phyloP scores from a whole-genome alignment of 2,113 vertebrate species.

The Ptilorrhoa leucosticta region DNA sequence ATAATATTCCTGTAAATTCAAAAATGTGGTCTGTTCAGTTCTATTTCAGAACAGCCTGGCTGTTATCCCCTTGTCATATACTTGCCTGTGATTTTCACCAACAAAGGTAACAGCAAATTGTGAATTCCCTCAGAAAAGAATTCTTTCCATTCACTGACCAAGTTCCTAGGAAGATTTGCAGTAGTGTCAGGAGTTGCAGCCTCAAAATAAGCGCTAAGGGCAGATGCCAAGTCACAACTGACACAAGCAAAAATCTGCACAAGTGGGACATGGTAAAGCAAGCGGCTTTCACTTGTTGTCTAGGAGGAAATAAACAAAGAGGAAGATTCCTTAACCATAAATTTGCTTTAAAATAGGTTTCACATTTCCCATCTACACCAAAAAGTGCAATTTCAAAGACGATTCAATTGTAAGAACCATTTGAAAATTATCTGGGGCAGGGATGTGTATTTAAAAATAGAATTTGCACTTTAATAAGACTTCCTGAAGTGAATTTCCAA shows the following conservation, averaged over 20 bases:
- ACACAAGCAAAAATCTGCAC: slow-evolving; percentile 89
- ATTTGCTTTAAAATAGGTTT: background rate
- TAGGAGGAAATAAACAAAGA: slow-evolving; percentile 50
- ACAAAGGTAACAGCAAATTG: slow-evolving; percentile 85
- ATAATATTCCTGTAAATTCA: background rate
- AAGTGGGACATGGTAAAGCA: slow-evolving; percentile 78
- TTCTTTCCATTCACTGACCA: slow-evolving; percentile 87
- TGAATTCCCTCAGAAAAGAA: slow-evolving; percentile 93
- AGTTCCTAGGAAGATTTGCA: slow-evolving; percentile 80
- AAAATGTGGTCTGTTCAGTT: background rate
- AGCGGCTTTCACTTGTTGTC: slow-evolving; percentile 81
- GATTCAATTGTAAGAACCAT: background rate
- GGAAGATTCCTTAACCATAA: background rate
- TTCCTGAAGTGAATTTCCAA: background rate
- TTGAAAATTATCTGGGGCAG: background rate
- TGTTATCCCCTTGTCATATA: background rate
- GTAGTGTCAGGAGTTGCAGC: slow-evolving; percentile 58
- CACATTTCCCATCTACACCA: background rate
- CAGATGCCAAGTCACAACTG: slow-evolving; percentile 81
- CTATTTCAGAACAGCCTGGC: background rate
- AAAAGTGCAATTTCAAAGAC: background rate
- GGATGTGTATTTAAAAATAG: background rate
- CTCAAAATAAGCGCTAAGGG: slow-evolving; percentile 83
- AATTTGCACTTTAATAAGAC: background rate
- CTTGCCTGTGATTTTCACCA: slow-evolving; percentile 86